Evolutionary conservation across 2,888 invertebrate genomes (phyloP), one percentile per base, ranked within the genome.

Genomic region (Cistogaster globosa): DNA sequence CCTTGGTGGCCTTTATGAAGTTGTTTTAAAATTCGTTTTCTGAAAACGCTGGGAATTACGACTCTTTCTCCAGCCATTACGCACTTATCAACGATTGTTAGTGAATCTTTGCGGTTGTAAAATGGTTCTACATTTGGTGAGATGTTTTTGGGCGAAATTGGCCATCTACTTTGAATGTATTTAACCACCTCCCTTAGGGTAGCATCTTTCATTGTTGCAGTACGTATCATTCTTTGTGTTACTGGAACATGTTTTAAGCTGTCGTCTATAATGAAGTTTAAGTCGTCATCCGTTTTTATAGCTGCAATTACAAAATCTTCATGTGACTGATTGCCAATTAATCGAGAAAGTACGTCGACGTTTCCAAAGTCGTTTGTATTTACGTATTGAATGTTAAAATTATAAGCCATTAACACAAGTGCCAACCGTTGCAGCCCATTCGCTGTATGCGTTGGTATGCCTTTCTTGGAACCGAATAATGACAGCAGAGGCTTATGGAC

Each of bases 381-480:
- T 9, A 74, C 62, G 45, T 74, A 74, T 32, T 74, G 60, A 60
- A 74, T 74, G 22, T 74, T n/a, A 26, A 74, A 74, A 74, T 74
- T 32, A 45, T 74, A 74, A 48, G 45, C 26, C 26, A 74, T 58
- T 26, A 74, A 48, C 4, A 62, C 51, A 9, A 58, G 60, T 20
- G 42, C 58, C 60, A 48, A 45, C 20, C 57, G n/a, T 16, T 69
- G 55, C 18, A 69, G 32, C 16, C 55, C 3, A 20, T 48, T 74
- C 51, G 62, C 62, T 3, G 74, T 74, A 22, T 83, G 82, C 2
- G 75, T 63, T 20, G 86, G 87, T 42, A 88, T 83, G 20, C 87
- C 85, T 69, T 87, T 89, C 67, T 90, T 89, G 38, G 60, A 58
- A 4, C 72, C 60, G 26, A 72, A 72, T 22, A 60, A 38, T 36